A percentile compares a stretch with the other conserved stretches of the same genome.
These are phyloP conservation scores for Saguinus imperator DNA, from an alignment of 2,113 vertebrate genomes.

Conservation along the genomic window DNA sequence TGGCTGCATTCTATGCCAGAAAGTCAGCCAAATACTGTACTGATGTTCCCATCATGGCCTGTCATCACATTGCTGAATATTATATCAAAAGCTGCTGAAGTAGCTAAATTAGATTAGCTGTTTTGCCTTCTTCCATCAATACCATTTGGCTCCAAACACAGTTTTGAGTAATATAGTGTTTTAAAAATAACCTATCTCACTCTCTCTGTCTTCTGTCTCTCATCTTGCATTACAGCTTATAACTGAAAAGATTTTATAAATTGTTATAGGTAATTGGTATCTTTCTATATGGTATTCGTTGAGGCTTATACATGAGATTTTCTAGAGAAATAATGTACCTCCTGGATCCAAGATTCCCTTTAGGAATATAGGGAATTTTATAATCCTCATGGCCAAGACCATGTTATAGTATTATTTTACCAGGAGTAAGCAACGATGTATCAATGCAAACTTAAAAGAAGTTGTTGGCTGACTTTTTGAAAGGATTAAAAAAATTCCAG, in stretches of 20 bases:
- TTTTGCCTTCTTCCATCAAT: not conserved
- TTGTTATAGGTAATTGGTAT: not conserved
- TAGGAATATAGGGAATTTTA: not conserved
- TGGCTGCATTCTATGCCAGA: not conserved
- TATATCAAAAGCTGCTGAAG: constrained; percentile 22
- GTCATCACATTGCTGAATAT: constrained; percentile 2
- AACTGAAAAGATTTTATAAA: not conserved
- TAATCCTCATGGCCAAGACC: not conserved
- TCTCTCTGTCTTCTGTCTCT: not conserved
- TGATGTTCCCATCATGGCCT: not conserved
- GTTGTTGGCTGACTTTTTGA: not conserved
- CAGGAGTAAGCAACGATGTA: not conserved
- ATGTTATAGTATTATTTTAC: not conserved
- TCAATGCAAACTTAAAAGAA: not conserved
- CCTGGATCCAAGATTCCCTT: not conserved
- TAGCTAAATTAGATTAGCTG: not conserved
- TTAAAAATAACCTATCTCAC: not conserved
- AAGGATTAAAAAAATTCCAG: not conserved
- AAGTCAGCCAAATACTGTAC: constrained; percentile 3
- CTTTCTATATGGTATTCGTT: not conserved
- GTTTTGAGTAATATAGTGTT: not conserved
- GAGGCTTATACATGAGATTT: not conserved
- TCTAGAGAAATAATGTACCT: not conserved
- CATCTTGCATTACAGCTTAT: not conserved
- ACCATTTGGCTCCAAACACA: not conserved